These are phyloP conservation scores for Aurelia aurita complex sp. Pacific DNA, from an alignment of 30 jellyfish, hydroid and myxozoan species.

Conservation along the genomic window DNA sequence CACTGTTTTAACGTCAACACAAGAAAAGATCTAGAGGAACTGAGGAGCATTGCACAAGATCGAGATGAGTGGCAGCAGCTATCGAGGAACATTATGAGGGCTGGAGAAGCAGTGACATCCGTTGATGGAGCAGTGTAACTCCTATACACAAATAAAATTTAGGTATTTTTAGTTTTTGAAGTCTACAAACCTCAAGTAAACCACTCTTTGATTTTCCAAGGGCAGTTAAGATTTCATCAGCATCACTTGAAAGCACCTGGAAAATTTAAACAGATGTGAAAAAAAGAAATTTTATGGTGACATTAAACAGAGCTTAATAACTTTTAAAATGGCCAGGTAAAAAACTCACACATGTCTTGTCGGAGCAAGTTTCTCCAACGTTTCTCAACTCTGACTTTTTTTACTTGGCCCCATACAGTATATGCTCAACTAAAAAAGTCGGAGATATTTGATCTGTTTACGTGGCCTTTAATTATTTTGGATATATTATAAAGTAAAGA, in stretches of 20 bases:
- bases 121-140: background rate
- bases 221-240: conserved; percentile 68
- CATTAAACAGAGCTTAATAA: background rate
- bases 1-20: background rate
- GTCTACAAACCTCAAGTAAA: conserved; percentile 61
- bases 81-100: background rate
- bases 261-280: background rate
- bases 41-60: background rate
- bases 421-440: too few relatives aligned
- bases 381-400: too few relatives aligned
- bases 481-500: too few relatives aligned
- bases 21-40: background rate
- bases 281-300: background rate
- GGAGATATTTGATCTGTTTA: too few relatives aligned
- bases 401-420: too few relatives aligned
- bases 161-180: too few relatives aligned
- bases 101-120: background rate
- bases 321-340: too few relatives aligned
- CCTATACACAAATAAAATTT: too few relatives aligned
- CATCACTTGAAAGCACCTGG: conserved; percentile 75
- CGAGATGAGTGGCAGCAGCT: background rate
- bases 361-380: too few relatives aligned
- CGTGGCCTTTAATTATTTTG: too few relatives aligned
- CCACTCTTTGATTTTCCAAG: conserved; percentile 72
- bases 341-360: too few relatives aligned